A percentile compares a stretch with the other conserved stretches of the same genome.
phyloP scores from a whole-genome alignment of 2,797 vertebrate species.

The Lithobates pipiens region DNA sequence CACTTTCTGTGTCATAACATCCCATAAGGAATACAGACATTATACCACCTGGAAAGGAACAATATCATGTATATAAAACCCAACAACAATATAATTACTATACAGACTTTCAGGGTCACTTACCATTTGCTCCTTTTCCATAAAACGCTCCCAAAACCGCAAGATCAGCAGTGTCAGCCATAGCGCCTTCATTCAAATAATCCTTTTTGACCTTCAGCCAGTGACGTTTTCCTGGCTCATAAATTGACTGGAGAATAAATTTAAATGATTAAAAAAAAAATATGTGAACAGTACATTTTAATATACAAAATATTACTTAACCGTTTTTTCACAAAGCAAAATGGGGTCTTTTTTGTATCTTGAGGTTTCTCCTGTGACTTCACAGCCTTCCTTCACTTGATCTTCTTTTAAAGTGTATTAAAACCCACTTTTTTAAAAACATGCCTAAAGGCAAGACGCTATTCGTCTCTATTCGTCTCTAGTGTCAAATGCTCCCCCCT shows the following conservation, averaged over 20 bases:
- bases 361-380: too few relatives aligned
- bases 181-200: conserved; percentile 95
- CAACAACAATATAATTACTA: background rate
- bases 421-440: too few relatives aligned
- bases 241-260: conserved; percentile 78
- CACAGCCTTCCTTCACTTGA: too few relatives aligned
- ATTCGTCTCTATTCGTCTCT: too few relatives aligned
- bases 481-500: too few relatives aligned
- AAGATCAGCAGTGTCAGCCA: conserved; percentile 97
- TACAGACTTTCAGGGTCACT: conserved; percentile 19
- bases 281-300: too few relatives aligned
- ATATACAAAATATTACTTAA: too few relatives aligned
- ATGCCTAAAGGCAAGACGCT: too few relatives aligned
- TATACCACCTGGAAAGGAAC: conserved; percentile 84
- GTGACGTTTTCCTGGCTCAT: conserved; percentile 96
- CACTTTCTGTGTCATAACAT: conserved; percentile 90
- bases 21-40: conserved; percentile 99
- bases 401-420: too few relatives aligned
- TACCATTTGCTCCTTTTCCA: conserved; percentile 95
- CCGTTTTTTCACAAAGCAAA: too few relatives aligned
- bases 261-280: too few relatives aligned
- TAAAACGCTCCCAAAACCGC: conserved; percentile 97
- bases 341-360: too few relatives aligned
- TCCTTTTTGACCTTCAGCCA: conserved; percentile 99
- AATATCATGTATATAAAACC: background rate